Percentiles rank a stretch among this genome's conserved stretches.
Conservation (phyloP, 1,140 invertebrate genomes). For the Littorina saxatilis region DNA sequence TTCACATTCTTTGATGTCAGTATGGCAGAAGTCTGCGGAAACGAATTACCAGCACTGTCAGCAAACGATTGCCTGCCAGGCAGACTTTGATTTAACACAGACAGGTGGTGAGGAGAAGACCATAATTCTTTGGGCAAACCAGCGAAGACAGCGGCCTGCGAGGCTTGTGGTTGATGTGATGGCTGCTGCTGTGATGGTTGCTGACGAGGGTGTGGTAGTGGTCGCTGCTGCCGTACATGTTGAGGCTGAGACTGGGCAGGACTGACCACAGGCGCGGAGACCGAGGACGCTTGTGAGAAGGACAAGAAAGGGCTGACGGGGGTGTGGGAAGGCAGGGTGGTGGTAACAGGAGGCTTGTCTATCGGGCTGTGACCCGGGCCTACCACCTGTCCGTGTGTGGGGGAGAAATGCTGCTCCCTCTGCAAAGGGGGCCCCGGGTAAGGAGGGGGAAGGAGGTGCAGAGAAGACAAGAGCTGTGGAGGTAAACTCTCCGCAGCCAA, state of each 20-base stretch:
- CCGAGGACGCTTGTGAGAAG: slow-evolving; percentile 17
- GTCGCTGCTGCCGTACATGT: slow-evolving; percentile 28
- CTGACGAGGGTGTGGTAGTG: slow-evolving; percentile 28
- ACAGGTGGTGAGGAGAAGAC: slow-evolving; percentile 9
- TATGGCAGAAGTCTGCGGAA: slow-evolving; percentile 39
- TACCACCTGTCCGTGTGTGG: background rate
- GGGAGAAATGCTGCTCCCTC: slow-evolving; percentile 25
- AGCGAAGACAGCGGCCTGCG: background rate
- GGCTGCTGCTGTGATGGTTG: slow-evolving; percentile 30
- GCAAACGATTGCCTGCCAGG: background rate
- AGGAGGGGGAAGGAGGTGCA: slow-evolving; percentile 39
- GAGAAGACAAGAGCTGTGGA: slow-evolving; percentile 22
- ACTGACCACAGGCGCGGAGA: slow-evolving; percentile 31
- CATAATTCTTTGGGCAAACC: background rate
- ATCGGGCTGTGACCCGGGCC: background rate
- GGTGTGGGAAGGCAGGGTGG: slow-evolving; percentile 15
- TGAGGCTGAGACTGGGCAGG: slow-evolving; percentile 39
- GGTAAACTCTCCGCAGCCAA: background rate
- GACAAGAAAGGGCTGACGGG: slow-evolving; percentile 26
- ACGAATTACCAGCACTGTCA: slow-evolving; percentile 13
- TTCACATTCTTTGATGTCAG: slow-evolving; percentile 40
- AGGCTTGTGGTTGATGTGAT: background rate
- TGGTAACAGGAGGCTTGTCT: slow-evolving; percentile 8
- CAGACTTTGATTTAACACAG: slow-evolving; percentile 13
- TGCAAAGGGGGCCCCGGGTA: slow-evolving; percentile 45